Evolutionary conservation across 2,797 vertebrate species (phyloP).

Genomic region (Hypotaenidia philippensis): DNA sequence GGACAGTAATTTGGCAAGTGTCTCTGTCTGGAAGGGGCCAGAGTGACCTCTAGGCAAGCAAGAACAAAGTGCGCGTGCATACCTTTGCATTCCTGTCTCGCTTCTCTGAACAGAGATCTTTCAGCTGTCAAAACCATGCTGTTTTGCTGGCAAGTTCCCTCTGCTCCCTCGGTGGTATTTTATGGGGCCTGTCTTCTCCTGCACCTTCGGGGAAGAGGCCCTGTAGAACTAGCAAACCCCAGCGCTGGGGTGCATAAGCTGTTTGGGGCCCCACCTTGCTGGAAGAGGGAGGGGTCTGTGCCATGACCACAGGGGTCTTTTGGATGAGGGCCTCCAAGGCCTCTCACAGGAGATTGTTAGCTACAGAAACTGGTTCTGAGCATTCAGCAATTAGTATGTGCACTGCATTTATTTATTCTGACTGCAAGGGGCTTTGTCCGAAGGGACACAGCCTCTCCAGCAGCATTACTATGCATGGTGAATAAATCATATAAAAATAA

Average conservation of each 20-base stretch:
- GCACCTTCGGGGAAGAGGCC: background rate
- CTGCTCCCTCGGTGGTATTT: background rate
- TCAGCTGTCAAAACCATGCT: background rate
- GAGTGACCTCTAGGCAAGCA: background rate
- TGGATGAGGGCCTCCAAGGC: background rate
- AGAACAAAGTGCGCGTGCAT: rapidly evolving
- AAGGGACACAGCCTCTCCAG: background rate
- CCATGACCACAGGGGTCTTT: background rate
- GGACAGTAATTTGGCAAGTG: background rate
- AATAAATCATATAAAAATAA: background rate
- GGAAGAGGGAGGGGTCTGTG: background rate
- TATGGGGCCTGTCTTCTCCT: background rate
- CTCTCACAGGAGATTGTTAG: background rate
- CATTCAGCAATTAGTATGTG: background rate
- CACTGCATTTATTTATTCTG: background rate
- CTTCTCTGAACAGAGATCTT: background rate
- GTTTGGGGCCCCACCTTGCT: background rate
- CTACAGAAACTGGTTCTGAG: background rate
- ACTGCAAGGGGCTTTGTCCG: background rate
- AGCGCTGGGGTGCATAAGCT: background rate
- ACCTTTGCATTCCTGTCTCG: background rate
- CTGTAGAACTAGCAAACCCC: background rate
- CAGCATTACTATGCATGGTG: background rate
- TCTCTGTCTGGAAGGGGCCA: background rate
- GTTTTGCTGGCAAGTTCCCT: background rate